Evolutionary conservation across 2,888 invertebrate species (phyloP).

Genomic region (Chloromyia formosa): DNA sequence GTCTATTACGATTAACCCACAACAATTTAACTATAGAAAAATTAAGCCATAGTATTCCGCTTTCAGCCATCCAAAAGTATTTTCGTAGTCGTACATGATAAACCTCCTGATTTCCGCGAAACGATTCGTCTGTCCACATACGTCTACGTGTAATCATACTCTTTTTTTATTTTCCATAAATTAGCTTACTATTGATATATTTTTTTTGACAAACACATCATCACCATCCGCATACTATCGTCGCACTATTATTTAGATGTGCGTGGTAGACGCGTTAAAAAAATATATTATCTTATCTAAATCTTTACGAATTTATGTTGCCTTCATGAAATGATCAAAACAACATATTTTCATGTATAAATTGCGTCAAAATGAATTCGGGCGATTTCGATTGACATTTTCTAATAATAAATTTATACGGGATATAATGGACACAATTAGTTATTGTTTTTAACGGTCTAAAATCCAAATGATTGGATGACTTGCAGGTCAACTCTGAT

Average conservation of each 20-base stretch:
- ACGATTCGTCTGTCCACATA: neutral
- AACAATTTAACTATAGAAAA: too few relatives aligned
- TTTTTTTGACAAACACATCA: neutral
- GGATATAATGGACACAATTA: neutral
- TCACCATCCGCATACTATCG: neutral
- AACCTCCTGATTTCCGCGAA: neutral
- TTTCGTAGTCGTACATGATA: too few relatives aligned
- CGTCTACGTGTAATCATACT: too few relatives aligned
- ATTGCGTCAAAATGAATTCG: neutral
- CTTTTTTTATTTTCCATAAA: neutral
- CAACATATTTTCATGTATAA: slow-evolving; percentile 12
- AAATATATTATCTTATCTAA: slow-evolving; percentile 22
- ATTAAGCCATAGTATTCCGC: too few relatives aligned
- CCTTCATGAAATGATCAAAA: slow-evolving; percentile 9
- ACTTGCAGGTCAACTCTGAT: too few relatives aligned
- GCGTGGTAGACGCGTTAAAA: neutral
- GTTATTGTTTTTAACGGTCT: neutral
- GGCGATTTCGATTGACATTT: neutral
- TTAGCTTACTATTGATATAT: slow-evolving; percentile 5
- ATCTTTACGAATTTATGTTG: slow-evolving; percentile 31
- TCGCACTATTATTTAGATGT: neutral
- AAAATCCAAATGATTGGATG: neutral
- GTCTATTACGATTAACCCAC: too few relatives aligned
- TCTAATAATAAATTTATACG: neutral
- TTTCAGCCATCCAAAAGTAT: too few relatives aligned